Evolutionary conservation across 2,113 vertebrate species (phyloP), one percentile per base, ranked within the genome.

Genomic region (Pedetes capensis): DNA sequence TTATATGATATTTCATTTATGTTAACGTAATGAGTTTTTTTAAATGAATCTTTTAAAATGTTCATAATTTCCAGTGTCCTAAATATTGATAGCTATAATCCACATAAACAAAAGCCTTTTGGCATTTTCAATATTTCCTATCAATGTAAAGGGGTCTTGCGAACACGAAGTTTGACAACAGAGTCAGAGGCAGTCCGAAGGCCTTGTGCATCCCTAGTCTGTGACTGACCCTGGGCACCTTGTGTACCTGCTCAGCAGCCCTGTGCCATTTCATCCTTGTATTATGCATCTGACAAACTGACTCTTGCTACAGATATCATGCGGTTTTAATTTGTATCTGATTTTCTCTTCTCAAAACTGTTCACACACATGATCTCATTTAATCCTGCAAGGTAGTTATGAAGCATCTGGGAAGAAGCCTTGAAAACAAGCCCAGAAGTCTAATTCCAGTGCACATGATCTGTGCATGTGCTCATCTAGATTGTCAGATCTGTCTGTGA

Each of bases 311-410:
- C 49, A 74, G 71, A 37, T 32, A 20, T 55, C 9, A 55, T 0
- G 1, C 12, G 23, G 17, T 44, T 57, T 81, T 74, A 44, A 61
- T 61, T 39, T 95, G 13, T 34, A 37, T 29, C 39, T 42, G n/a
- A 51, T 81, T 89, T 49, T 18, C 29, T 79, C 14, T 66, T 74
- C 87, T 92, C 82, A 69, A 71, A 75, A 75, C 91, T 57, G 92
- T 74, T 55, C 32, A 27, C 47, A 86, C 27, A 29, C 32, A 42
- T 37, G 68, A 89, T 27, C 34, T 76, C 74, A 69, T 80, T n/a
- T 69, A 91, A 32, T 64, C 22, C 47, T 71, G 29, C 0, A 20
- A 85, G 68, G 84, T 4, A 7, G 29, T 80, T 93, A 44, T 39
- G 20, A 82, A 68, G 63, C 4, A 42, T 89, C 14, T 71, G 39